phyloP scores from a whole-genome alignment of 2,113 vertebrate genomes.

The Lamprotornis superbus region DNA sequence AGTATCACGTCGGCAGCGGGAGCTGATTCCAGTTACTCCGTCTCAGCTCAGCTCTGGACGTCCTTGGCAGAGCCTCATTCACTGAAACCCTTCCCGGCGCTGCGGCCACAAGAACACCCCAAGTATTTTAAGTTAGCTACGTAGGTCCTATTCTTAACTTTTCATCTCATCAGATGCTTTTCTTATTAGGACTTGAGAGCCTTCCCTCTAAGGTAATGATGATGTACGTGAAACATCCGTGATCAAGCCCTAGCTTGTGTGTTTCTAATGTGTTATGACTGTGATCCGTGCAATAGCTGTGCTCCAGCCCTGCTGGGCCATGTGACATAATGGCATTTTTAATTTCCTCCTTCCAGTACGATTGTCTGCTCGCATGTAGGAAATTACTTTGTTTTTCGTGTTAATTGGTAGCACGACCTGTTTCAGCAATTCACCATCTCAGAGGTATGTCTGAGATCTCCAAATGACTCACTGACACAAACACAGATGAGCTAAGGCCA shows the following conservation, averaged over 20 bases:
- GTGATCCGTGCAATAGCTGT: background rate
- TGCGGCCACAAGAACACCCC: background rate
- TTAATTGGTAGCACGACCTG: slow-evolving; percentile 57
- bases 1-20: background rate
- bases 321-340: slow-evolving; percentile 64
- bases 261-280: slow-evolving; percentile 47
- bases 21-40: background rate
- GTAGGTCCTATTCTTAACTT: slow-evolving; percentile 58
- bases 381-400: slow-evolving; percentile 68
- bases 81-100: slow-evolving; percentile 10
- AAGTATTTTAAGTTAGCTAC: slow-evolving; percentile 45
- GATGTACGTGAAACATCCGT: background rate
- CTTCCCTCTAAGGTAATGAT: slow-evolving; percentile 58
- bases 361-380: slow-evolving; percentile 57
- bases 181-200: slow-evolving; percentile 55
- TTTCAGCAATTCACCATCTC: slow-evolving; percentile 68
- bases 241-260: slow-evolving; percentile 39
- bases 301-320: slow-evolving; percentile 35
- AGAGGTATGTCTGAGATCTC: slow-evolving; percentile 55
- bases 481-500: slow-evolving; percentile 32
- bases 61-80: background rate
- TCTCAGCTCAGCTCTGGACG: background rate
- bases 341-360: slow-evolving; percentile 63
- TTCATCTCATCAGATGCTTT: slow-evolving; percentile 63
- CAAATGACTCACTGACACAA: slow-evolving; percentile 73